Evolutionary conservation across 2,113 vertebrate genomes (phyloP).

Genomic region (Mungos mungo): DNA sequence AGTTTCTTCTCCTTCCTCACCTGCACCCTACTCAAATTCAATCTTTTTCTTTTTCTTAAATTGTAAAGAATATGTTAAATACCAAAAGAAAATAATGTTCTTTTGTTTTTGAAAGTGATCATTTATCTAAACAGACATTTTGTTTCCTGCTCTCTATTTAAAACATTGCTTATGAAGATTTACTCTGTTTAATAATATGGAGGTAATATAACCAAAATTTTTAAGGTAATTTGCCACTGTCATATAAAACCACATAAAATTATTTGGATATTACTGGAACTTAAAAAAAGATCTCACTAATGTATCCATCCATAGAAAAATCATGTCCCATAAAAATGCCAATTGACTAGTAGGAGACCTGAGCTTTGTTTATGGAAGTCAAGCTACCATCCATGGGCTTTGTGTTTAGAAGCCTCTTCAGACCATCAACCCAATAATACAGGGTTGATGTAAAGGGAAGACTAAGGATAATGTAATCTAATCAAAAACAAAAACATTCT

Average conservation of each 20-base stretch:
- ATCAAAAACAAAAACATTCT: conserved; percentile 37
- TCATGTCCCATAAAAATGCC: not conserved
- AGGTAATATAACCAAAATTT: not conserved
- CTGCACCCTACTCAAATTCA: not conserved
- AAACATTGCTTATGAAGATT: conserved; percentile 29
- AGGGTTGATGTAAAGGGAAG: not conserved
- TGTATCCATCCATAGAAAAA: not conserved
- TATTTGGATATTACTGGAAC: not conserved
- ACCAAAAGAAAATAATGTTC: not conserved
- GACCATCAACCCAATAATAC: not conserved
- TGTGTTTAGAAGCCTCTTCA: not conserved
- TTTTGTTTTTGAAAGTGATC: not conserved
- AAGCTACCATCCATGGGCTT: not conserved
- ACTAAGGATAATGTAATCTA: not conserved
- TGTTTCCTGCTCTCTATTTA: not conserved
- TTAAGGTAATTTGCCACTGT: not conserved
- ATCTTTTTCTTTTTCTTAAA: conserved; percentile 22
- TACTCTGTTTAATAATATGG: not conserved
- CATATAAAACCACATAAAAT: not conserved
- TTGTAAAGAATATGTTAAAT: conserved; percentile 7
- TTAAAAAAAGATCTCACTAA: not conserved
- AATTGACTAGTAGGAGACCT: not conserved
- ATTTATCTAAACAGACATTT: conserved; percentile 4
- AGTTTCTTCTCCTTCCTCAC: conserved; percentile 29
- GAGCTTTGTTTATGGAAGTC: not conserved